Percentiles rank a stretch among this genome's conserved stretches.
Evolutionary conservation across 2,888 invertebrate genomes (phyloP).

Genomic region (Acanthopleura granulata): DNA sequence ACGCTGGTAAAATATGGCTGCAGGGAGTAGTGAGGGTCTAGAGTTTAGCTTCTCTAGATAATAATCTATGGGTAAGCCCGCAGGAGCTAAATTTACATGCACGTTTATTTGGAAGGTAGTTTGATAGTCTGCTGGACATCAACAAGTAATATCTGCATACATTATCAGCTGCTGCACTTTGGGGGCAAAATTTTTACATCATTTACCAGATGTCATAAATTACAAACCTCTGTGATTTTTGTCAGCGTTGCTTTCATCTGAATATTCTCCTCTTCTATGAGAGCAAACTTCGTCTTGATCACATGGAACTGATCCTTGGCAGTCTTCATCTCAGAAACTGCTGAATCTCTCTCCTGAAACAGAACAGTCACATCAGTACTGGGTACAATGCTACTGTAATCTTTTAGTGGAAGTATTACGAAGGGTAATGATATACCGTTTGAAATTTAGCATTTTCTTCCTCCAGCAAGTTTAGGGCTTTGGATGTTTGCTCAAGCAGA

Average conservation of each 20-base stretch:
- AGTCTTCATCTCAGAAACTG: slow-evolving; percentile 47
- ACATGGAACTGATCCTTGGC: slow-evolving; percentile 51
- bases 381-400: neutral
- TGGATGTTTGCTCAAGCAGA: slow-evolving; percentile 56
- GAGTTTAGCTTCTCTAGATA: no score
- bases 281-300: slow-evolving; percentile 46
- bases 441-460: slow-evolving; percentile 59
- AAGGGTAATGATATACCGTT: slow-evolving; percentile 39
- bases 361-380: neutral
- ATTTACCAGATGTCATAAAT: neutral
- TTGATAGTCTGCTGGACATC: no score
- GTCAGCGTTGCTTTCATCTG: slow-evolving; percentile 44
- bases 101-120: no score
- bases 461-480: slow-evolving; percentile 53
- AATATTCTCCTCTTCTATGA: slow-evolving; percentile 50
- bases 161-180: no score
- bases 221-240: slow-evolving; percentile 48
- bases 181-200: no score
- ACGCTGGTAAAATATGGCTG: no score
- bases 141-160: no score
- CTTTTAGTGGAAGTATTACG: neutral
- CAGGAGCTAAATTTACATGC: no score
- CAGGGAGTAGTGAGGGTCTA: no score
- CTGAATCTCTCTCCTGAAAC: slow-evolving; percentile 50
- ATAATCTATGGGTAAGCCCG: no score